A percentile compares a stretch with the other conserved stretches of the same genome.
These are phyloP conservation scores for Sebastes jordani DNA, from an alignment of 2,797 vertebrate species.

Conservation along the genomic window DNA sequence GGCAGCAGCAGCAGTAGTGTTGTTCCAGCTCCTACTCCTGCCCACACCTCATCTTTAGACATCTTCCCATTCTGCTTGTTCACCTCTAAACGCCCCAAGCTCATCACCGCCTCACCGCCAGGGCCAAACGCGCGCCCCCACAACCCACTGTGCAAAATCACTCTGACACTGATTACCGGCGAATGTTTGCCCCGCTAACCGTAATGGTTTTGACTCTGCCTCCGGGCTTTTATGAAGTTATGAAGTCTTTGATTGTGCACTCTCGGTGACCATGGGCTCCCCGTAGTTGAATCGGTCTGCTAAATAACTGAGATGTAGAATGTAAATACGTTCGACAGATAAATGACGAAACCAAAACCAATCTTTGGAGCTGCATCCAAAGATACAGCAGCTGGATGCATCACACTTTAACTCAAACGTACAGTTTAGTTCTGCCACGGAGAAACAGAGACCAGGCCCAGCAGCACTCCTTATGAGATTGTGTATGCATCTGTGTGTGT, in stretches of 20 bases:
- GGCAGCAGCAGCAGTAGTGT: background rate
- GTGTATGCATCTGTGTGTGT: slow-evolving; percentile 1
- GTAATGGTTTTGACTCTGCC: slow-evolving; percentile 66
- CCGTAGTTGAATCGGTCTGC: slow-evolving; percentile 47
- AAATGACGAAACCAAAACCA: slow-evolving; percentile 59
- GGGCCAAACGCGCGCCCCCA: slow-evolving; percentile 36
- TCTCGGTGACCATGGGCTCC: slow-evolving; percentile 58
- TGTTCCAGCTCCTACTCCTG: slow-evolving; percentile 34
- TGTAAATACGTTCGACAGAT: slow-evolving; percentile 62
- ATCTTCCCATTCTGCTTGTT: slow-evolving; percentile 49
- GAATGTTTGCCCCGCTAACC: slow-evolving; percentile 62
- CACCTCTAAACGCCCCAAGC: slow-evolving; percentile 45
- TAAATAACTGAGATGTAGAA: slow-evolving; percentile 67
- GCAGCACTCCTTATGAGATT: slow-evolving; percentile 45
- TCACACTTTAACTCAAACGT: slow-evolving; percentile 57
- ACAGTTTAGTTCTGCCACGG: slow-evolving; percentile 37
- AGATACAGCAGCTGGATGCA: slow-evolving; percentile 49
- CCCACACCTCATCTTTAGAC: slow-evolving; percentile 47
- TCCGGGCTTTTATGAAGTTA: slow-evolving; percentile 64
- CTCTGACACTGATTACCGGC: slow-evolving; percentile 72
- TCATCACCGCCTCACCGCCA: slow-evolving; percentile 47
- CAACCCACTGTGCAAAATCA: slow-evolving; percentile 64
- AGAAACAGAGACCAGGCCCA: slow-evolving; percentile 52
- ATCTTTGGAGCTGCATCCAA: slow-evolving; percentile 49
- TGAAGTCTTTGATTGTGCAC: slow-evolving; percentile 67